Percentiles rank a stretch among this genome's conserved stretches.
Evolutionary conservation across 1,140 invertebrate genomes (phyloP).

Genomic region (Drosophila burlai): DNA sequence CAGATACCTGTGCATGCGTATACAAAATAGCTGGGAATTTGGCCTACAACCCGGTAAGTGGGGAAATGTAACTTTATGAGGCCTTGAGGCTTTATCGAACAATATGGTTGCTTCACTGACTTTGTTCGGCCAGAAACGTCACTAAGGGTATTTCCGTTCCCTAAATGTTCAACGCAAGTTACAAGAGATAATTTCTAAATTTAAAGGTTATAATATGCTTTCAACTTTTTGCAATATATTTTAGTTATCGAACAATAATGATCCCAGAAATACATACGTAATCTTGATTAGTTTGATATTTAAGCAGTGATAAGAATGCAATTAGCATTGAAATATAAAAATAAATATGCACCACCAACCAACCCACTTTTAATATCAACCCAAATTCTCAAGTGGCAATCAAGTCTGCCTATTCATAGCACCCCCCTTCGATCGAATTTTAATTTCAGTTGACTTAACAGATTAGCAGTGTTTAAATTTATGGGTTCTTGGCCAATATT

Average conservation of each 20-base stretch:
- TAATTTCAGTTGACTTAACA: slow-evolving; percentile 39
- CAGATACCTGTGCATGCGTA: slow-evolving; percentile 25
- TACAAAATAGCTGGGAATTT: slow-evolving; percentile 21
- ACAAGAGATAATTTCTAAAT: too few relatives aligned
- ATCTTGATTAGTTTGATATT: neutral
- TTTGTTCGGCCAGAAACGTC: neutral
- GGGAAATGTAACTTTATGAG: slow-evolving; percentile 17
- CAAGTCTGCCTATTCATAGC: slow-evolving; percentile 43
- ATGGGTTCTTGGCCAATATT: slow-evolving; percentile 40
- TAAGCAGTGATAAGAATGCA: slow-evolving; percentile 21
- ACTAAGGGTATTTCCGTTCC: too few relatives aligned
- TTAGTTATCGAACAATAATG: neutral
- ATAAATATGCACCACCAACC: neutral
- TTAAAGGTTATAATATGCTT: neutral
- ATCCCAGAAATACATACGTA: neutral
- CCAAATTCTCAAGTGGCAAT: slow-evolving; percentile 44
- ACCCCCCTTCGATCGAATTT: slow-evolving; percentile 30
- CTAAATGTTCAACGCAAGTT: neutral
- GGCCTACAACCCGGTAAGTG: slow-evolving; percentile 12
- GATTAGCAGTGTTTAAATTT: slow-evolving; percentile 42
- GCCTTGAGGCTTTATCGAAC: slow-evolving; percentile 33
- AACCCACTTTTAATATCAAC: slow-evolving; percentile 10
- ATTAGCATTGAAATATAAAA: slow-evolving; percentile 12
- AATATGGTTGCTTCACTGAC: slow-evolving; percentile 18
- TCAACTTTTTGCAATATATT: neutral